These are phyloP conservation scores for Vidua chalybeata DNA, from an alignment of 2,113 vertebrate genomes.

Conservation along the genomic window DNA sequence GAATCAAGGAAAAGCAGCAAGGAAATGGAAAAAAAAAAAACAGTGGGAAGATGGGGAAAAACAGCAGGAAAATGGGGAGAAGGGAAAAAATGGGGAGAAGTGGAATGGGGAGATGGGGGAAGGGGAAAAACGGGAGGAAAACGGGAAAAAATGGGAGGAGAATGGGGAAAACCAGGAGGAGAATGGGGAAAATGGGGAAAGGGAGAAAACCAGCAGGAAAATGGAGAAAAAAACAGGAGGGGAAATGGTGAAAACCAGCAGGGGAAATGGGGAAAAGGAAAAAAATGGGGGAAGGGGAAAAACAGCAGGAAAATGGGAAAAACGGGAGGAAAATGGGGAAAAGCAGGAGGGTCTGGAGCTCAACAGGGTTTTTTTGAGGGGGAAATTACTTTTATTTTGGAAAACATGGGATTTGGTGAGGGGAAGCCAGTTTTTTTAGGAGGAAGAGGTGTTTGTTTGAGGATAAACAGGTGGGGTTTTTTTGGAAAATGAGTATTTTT, in stretches of 20 bases:
- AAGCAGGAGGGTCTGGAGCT: neutral
- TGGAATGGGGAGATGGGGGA: neutral
- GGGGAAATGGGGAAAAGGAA: too few relatives aligned
- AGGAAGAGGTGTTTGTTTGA: neutral
- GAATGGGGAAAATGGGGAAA: neutral
- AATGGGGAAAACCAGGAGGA: fast-evolving
- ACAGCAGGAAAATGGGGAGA: too few relatives aligned
- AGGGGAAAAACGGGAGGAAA: too few relatives aligned
- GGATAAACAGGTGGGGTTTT: neutral
- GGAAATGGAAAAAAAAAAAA: too few relatives aligned
- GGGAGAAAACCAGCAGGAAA: neutral
- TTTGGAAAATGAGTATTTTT: neutral
- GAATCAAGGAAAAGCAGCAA: too few relatives aligned
- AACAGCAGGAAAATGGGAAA: neutral
- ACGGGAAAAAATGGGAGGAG: neutral
- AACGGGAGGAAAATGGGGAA: neutral
- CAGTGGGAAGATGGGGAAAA: too few relatives aligned
- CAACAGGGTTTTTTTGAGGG: neutral
- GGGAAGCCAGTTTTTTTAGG: neutral
- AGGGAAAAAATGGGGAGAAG: too few relatives aligned
- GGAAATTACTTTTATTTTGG: neutral
- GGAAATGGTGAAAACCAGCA: too few relatives aligned
- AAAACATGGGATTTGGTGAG: neutral
- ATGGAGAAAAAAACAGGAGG: too few relatives aligned
- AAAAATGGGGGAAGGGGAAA: too few relatives aligned